A percentile compares a stretch with the other conserved stretches of the same genome.
Conservation (phyloP, 2,888 invertebrate species). For the Apamea sordens region DNA sequence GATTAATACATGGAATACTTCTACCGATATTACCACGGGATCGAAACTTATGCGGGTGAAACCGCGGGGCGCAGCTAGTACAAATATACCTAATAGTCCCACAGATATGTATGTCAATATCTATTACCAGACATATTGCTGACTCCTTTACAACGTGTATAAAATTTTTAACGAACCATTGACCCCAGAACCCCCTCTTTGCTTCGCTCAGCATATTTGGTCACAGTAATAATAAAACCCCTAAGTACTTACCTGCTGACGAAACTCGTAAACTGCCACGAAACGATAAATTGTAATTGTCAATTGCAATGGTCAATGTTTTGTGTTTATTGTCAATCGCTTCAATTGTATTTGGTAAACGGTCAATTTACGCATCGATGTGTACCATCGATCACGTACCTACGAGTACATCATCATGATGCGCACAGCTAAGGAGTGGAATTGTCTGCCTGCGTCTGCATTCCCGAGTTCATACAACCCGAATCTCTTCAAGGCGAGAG, state of each 20-base stretch:
- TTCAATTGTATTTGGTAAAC: background rate
- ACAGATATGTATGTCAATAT: background rate
- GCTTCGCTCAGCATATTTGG: background rate
- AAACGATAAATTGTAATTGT: constrained; percentile 1
- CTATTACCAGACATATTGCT: background rate
- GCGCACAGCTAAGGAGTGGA: no score
- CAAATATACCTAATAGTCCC: background rate
- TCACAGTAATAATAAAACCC: constrained; percentile 11
- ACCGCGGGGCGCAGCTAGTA: no score
- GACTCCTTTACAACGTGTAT: background rate
- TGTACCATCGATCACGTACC: no score
- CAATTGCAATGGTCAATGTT: background rate
- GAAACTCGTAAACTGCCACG: background rate
- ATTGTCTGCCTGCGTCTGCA: no score
- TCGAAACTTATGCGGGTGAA: no score
- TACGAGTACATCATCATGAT: no score
- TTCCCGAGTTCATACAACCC: no score
- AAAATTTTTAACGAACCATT: constrained; percentile 9
- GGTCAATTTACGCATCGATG: background rate
- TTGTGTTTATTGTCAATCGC: background rate
- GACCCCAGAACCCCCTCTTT: constrained; percentile 6
- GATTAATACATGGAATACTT: no score
- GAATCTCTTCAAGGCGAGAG: no score
- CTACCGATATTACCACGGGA: no score
- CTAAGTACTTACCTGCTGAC: background rate